Percentiles rank a stretch among this genome's conserved stretches.
phyloP scores from a whole-genome alignment of 2,113 vertebrate genomes.

The Psammodynastes pulverulentus region DNA sequence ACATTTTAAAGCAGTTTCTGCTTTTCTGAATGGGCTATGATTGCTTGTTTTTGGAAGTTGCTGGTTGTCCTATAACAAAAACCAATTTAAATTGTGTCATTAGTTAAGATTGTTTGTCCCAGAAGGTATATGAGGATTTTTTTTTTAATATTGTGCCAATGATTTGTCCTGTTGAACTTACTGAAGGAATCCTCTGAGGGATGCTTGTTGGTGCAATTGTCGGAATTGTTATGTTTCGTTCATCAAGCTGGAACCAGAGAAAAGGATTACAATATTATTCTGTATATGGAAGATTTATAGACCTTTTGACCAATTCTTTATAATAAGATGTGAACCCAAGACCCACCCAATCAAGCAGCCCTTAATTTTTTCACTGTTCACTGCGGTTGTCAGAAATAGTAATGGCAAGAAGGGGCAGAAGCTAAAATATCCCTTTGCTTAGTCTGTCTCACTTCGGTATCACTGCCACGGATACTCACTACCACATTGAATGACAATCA shows the following conservation, averaged over 20 bases:
- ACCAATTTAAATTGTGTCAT: too few relatives aligned
- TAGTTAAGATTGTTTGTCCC: neutral
- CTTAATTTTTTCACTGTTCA: neutral
- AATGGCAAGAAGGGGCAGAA: neutral
- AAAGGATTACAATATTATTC: neutral
- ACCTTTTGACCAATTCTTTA: neutral
- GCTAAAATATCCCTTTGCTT: neutral
- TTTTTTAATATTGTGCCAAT: neutral
- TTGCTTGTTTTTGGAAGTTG: neutral
- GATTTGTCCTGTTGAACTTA: conserved; percentile 31
- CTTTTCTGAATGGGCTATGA: neutral
- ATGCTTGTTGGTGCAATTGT: conserved; percentile 21
- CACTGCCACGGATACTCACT: neutral
- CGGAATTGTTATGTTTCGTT: neutral
- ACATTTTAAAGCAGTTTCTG: neutral
- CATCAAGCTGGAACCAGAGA: conserved; percentile 24
- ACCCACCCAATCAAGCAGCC: neutral
- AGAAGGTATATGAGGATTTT: neutral
- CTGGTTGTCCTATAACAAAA: neutral
- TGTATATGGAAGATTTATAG: neutral
- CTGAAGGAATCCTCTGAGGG: conserved; percentile 46
- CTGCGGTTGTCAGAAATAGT: neutral
- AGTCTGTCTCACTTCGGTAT: neutral
- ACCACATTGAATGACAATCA: neutral
- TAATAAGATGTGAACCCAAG: neutral